Evolutionary conservation across 1,140 invertebrate species (phyloP).

Genomic region (Aphidius ervi): DNA sequence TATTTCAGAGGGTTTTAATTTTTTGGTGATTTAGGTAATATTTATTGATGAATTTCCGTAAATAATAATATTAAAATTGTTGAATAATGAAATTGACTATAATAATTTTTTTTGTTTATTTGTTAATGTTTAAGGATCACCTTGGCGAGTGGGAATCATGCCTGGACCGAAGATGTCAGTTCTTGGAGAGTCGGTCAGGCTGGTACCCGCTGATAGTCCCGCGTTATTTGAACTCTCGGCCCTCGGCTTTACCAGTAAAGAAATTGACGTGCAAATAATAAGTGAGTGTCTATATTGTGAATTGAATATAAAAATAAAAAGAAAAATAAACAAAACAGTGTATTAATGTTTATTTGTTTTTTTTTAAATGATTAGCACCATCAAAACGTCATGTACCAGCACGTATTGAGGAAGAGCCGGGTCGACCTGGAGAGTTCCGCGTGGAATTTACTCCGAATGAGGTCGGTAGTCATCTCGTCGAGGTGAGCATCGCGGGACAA

Average conservation of each 20-base stretch:
- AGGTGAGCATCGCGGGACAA: slow-evolving; percentile 80
- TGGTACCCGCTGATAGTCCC: slow-evolving; percentile 80
- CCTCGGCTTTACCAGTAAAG: slow-evolving; percentile 61
- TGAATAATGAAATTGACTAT: not conserved
- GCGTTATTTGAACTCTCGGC: slow-evolving; percentile 80
- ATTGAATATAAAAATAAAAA: not conserved
- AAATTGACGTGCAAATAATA: slow-evolving; percentile 51
- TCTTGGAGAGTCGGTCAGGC: slow-evolving; percentile 77
- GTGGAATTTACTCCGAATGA: slow-evolving; percentile 88
- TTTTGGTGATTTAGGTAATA: not conserved
- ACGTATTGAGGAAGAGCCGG: slow-evolving; percentile 68
- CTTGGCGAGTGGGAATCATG: slow-evolving; percentile 86
- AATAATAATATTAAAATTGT: no score
- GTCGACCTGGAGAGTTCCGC: slow-evolving; percentile 72
- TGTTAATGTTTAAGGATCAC: slow-evolving; percentile 66
- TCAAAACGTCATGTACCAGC: slow-evolving; percentile 67
- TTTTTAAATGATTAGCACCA: slow-evolving; percentile 53
- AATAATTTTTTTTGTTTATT: slow-evolving; percentile 1
- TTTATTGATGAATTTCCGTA: no score
- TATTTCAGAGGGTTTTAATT: slow-evolving; percentile 8
- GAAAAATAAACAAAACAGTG: not conserved
- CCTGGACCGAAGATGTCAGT: slow-evolving; percentile 68
- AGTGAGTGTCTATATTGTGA: slow-evolving; percentile 36
- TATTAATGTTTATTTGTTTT: slow-evolving; percentile 4
- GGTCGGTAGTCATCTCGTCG: slow-evolving; percentile 86